Conservation (phyloP, 1,140 invertebrate genomes). For the Diorhabda elongata region DNA sequence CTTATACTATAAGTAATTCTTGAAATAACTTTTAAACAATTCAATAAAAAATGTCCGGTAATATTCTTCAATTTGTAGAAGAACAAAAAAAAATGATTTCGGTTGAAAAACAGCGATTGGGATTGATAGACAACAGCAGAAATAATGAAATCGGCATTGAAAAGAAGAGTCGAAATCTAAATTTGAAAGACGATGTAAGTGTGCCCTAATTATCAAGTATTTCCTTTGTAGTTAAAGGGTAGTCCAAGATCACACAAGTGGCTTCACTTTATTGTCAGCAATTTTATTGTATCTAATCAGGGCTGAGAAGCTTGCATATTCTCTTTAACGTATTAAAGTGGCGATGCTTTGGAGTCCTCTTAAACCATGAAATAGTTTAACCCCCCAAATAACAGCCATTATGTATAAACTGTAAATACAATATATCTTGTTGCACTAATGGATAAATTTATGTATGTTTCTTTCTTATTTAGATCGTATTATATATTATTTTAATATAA, state of each 20-base stretch:
- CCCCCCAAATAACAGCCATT: too few species aligned
- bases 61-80: constrained; percentile 16
- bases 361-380: too few species aligned
- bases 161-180: not conserved
- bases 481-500: too few species aligned
- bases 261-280: not conserved
- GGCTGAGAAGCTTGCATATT: not conserved
- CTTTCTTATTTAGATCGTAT: too few species aligned
- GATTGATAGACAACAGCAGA: not conserved
- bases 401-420: too few species aligned
- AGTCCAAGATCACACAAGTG: not conserved
- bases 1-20: too few species aligned
- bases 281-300: not conserved
- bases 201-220: not conserved
- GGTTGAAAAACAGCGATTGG: constrained; percentile 19
- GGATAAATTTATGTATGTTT: too few species aligned
- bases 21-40: too few species aligned
- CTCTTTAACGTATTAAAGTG: not conserved
- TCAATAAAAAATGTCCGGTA: constrained; percentile 13
- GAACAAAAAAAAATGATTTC: constrained; percentile 15
- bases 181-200: not conserved
- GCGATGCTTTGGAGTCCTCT: not conserved
- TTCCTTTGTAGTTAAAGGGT: not conserved
- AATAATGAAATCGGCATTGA: not conserved
- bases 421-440: too few species aligned